Evolutionary conservation across 2,113 vertebrate genomes (phyloP).

Genomic region (Sterrhoptilus dennistouni): DNA sequence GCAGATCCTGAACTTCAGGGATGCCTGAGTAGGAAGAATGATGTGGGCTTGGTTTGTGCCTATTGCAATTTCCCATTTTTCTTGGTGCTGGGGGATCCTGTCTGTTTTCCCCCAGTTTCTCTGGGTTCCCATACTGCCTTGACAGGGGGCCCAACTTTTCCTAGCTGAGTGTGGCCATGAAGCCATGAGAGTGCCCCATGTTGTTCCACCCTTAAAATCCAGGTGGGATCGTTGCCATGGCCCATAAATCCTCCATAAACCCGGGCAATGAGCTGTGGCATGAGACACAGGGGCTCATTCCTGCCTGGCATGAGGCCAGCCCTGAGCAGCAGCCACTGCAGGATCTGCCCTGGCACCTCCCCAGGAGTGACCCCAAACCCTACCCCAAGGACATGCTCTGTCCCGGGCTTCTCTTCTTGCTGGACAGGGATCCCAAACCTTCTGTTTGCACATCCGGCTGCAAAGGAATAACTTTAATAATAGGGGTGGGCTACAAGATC

Average conservation of each 20-base stretch:
- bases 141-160: neutral
- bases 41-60: neutral
- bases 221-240: neutral
- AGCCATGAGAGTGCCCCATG: neutral
- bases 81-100: neutral
- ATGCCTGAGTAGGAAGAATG: neutral
- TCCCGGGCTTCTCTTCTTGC: neutral
- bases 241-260: slow-evolving; percentile 36
- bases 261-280: slow-evolving; percentile 9
- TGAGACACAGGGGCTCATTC: neutral
- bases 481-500: neutral
- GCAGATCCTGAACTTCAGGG: neutral
- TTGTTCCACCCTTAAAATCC: neutral
- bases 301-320: neutral
- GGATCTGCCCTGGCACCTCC: too few species aligned
- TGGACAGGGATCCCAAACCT: neutral
- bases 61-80: neutral
- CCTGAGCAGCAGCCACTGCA: neutral
- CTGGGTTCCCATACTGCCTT: neutral
- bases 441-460: neutral
- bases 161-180: neutral
- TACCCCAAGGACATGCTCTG: neutral
- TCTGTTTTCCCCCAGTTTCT: neutral
- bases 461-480: neutral
- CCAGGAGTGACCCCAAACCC: neutral